phyloP scores from a whole-genome alignment of 2,888 invertebrate genomes.

The Ecliptopera silaceata region DNA sequence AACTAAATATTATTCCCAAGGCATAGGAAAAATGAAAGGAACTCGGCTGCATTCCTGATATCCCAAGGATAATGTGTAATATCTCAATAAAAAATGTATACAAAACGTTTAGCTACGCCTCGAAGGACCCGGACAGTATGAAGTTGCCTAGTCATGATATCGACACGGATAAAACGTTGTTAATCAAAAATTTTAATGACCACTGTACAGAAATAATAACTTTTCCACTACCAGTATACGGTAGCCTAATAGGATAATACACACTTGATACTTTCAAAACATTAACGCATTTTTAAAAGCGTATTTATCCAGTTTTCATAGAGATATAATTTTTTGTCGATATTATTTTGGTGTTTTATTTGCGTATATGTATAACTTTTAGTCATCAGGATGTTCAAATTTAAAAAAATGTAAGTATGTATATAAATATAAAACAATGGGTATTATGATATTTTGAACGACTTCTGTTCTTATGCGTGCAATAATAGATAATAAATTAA shows the following conservation, averaged over 20 bases:
- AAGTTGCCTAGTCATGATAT: conserved; percentile 76
- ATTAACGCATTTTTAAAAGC: not conserved
- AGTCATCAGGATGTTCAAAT: too few species aligned
- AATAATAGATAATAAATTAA: too few species aligned
- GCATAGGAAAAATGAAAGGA: conserved; percentile 47
- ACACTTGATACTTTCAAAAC: conserved; percentile 57
- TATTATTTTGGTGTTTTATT: too few species aligned
- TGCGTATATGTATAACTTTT: too few species aligned
- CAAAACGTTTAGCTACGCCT: conserved; percentile 76
- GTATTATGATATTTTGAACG: too few species aligned
- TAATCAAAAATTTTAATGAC: conserved; percentile 84
- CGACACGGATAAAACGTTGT: conserved; percentile 80
- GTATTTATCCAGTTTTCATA: too few species aligned
- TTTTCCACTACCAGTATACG: conserved; percentile 64
- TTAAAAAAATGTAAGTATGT: too few species aligned
- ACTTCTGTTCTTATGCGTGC: too few species aligned
- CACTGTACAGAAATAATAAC: conserved; percentile 82
- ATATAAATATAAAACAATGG: too few species aligned
- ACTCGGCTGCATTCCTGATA: conserved; percentile 58
- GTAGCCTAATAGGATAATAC: conserved; percentile 24
- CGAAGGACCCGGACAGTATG: conserved; percentile 71
- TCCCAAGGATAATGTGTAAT: conserved; percentile 66
- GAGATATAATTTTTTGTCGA: too few species aligned
- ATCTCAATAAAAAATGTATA: conserved; percentile 67
- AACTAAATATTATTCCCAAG: conserved; percentile 33